These are phyloP conservation scores for Protodeltote pygarga DNA, from an alignment of 2,888 invertebrate genomes.

Conservation along the genomic window DNA sequence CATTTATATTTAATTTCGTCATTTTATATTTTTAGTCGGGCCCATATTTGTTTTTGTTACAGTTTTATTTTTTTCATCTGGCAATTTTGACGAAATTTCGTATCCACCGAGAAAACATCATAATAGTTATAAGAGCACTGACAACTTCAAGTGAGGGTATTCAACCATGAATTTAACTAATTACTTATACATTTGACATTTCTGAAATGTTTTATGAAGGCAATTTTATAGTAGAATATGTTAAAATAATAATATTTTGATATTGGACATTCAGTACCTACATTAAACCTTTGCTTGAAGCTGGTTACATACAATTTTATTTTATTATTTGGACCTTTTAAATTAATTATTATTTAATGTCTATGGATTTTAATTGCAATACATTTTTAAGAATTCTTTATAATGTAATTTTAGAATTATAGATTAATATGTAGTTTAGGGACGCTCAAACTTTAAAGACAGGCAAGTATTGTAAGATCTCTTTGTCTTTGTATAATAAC, in stretches of 20 bases:
- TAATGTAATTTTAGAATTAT: conserved; percentile 47
- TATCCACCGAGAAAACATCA: conserved; percentile 57
- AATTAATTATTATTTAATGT: conserved; percentile 53
- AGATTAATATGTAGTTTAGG: conserved; percentile 57
- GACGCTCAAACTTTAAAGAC: conserved; percentile 76
- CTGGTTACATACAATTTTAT: conserved; percentile 37
- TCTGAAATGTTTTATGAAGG: too few species aligned
- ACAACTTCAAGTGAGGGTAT: conserved; percentile 49
- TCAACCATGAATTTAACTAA: not conserved
- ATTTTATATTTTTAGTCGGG: conserved; percentile 42
- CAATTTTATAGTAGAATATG: too few species aligned
- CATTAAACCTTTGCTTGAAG: conserved; percentile 49
- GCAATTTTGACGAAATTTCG: conserved; percentile 34
- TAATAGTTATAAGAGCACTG: conserved; percentile 43
- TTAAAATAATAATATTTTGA: conserved; percentile 3
- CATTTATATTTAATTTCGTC: not conserved
- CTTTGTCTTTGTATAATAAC: conserved; percentile 48
- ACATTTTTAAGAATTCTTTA: conserved; percentile 54
- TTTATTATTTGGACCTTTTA: conserved; percentile 40
- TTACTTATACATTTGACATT: too few species aligned
- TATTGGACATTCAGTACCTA: not conserved
- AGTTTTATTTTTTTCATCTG: conserved; percentile 20
- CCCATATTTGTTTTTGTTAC: conserved; percentile 38
- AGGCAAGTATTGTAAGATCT: conserved; percentile 59
- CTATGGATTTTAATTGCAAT: conserved; percentile 60